Conservation (phyloP, 2,888 invertebrate species). For the Mamestra brassicae region DNA sequence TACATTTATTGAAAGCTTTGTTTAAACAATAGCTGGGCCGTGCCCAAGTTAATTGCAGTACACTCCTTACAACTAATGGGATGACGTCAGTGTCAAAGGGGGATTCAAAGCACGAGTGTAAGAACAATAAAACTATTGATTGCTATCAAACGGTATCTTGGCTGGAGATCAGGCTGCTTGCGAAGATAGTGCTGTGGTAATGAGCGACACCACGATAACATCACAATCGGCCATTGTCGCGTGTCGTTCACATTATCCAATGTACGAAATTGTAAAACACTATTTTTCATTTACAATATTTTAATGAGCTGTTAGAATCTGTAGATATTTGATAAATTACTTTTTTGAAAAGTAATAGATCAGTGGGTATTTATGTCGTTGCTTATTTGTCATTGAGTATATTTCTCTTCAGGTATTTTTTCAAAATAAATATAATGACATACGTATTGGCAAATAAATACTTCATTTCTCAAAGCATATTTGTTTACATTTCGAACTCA, state of each 20-base stretch:
- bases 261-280: conserved; percentile 43
- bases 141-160: conserved; percentile 72
- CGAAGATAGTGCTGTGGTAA: conserved; percentile 69
- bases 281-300: conserved; percentile 32
- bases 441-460: conserved; percentile 21
- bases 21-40: conserved; percentile 61
- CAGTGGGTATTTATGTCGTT: conserved; percentile 14
- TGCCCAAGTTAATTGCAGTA: conserved; percentile 55
- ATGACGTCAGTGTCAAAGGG: conserved; percentile 69
- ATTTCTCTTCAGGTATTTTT: conserved; percentile 35
- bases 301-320: conserved; percentile 22
- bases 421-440: conserved; percentile 23
- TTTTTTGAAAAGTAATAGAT: conserved; percentile 43
- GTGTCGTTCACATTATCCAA: conserved; percentile 69
- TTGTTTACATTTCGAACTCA: conserved; percentile 6
- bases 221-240: conserved; percentile 73
- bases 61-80: conserved; percentile 55
- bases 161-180: conserved; percentile 69
- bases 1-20: conserved; percentile 50
- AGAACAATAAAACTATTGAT: conserved; percentile 77
- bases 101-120: conserved; percentile 75
- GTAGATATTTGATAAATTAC: conserved; percentile 31
- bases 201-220: conserved; percentile 70
- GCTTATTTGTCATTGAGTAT: conserved; percentile 20
- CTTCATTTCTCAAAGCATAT: background rate